Base-by-base conservation (phyloP, 2,113 vertebrate genomes). In the Bubo scandiacus region DNA sequence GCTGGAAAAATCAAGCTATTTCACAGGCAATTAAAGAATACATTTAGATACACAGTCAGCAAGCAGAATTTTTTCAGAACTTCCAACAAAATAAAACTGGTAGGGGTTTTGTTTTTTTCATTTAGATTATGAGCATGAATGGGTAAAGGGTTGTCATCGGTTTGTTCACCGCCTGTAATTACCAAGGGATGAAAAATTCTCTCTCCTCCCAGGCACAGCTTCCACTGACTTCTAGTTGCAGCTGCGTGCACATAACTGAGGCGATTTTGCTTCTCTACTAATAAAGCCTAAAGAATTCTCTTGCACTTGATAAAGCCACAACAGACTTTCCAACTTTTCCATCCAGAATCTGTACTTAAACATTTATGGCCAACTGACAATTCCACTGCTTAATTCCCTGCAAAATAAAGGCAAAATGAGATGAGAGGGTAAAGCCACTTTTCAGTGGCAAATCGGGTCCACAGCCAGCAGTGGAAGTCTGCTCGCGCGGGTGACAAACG, bases 371-470 rank as follows among this genome's bases (percentile, higher is more conserved):
- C 74, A 68, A 36, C 57, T 22, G 82, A 34, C 61, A 90, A 86
- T 52, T 3, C 26, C 65, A 10, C 40, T 0, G 74, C 58, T 88
- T 38, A 40, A 1, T 5, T 40, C 57, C 52, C 59, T 47, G 79
- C 32, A 36, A 40, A 38, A 8, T 0, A n/a, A 3, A 32, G 54
- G 71, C 29, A 20, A 38, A 61, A 71, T 2, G 77, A n/a, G 32
- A 21, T 0, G 21, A 15, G 70, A 47, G 12, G 3, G 21, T 2
- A 14, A 22, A 58, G 62, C 8, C 79, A 1, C 12, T 9, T 2
- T 1, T 54, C 58, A 6, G 3, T 10, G 75, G 59, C 5, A 38
- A 58, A 5, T 1, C 12, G 30, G 29, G 47, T 32, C 32, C 47
- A 21, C 14, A 15, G 30, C n/a, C 55, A 43, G 55, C 38, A 32